Conservation (phyloP, 1,140 invertebrate species). For the Calycopis cecrops region DNA sequence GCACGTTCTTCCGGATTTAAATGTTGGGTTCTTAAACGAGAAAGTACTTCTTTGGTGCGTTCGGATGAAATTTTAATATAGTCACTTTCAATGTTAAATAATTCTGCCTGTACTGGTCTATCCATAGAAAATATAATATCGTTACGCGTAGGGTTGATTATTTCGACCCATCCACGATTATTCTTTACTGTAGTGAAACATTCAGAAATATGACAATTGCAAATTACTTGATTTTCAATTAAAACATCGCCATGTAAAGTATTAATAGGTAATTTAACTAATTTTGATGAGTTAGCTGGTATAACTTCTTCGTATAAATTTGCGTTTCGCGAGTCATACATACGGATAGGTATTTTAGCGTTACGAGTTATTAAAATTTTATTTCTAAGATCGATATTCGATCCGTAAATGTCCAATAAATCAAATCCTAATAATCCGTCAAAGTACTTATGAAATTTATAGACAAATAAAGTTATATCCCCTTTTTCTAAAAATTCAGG, state of each 20-base stretch:
- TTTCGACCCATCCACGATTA: conserved; percentile 2
- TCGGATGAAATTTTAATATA: neutral
- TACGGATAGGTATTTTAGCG: too few species aligned
- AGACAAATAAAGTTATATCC: too few species aligned
- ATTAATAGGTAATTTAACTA: conserved; percentile 1
- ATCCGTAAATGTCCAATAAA: neutral
- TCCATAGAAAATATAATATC: conserved; percentile 1
- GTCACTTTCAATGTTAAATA: conserved; percentile 1
- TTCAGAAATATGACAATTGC: neutral
- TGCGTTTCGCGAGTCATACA: too few species aligned
- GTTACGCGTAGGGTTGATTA: neutral
- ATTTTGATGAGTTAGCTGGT: neutral
- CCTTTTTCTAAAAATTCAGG: too few species aligned
- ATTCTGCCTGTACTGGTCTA: neutral
- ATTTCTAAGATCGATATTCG: conserved; percentile 1
- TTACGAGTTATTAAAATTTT: neutral
- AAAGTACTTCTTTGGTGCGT: neutral
- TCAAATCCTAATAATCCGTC: neutral
- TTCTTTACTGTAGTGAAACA: neutral
- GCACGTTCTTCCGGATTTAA: too few species aligned
- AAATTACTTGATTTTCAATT: neutral
- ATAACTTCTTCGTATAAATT: neutral
- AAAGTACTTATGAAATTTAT: too few species aligned
- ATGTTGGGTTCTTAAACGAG: neutral
- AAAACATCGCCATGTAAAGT: neutral